Percentiles rank a stretch among this genome's conserved stretches.
Conservation (phyloP, 2,113 vertebrate species). For the Haliaeetus leucogaster region DNA sequence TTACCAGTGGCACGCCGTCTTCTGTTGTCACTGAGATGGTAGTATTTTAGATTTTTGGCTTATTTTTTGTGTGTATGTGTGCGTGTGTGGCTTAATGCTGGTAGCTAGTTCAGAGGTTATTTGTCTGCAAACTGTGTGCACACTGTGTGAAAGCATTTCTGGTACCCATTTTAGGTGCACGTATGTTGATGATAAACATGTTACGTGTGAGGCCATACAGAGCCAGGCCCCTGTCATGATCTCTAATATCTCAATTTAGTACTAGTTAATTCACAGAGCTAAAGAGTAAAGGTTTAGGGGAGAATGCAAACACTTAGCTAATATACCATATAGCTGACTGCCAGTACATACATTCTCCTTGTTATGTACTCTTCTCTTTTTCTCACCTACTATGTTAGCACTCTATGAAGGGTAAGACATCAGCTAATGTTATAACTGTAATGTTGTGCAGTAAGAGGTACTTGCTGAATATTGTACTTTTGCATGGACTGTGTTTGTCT, state of each 20-base stretch:
- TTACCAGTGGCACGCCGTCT: fast-evolving
- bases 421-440: neutral
- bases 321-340: neutral
- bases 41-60: neutral
- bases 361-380: fast-evolving
- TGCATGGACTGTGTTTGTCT: neutral
- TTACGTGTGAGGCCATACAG: fast-evolving
- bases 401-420: neutral
- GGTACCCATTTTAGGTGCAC: fast-evolving
- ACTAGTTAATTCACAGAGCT: neutral
- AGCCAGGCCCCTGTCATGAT: neutral
- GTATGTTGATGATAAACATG: neutral
- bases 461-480: neutral
- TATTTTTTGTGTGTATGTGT: neutral
- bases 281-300: neutral
- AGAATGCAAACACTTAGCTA: neutral
- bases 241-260: neutral
- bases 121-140: neutral
- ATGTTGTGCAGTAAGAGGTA: neutral
- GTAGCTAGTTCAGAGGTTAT: neutral
- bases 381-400: neutral
- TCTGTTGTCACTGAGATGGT: neutral
- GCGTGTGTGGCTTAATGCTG: neutral
- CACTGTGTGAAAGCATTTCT: neutral
- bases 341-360: neutral